Percentiles rank a stretch among this genome's conserved stretches.
Conservation (phyloP, 2,888 invertebrate species). For the Brenthis hecate region DNA sequence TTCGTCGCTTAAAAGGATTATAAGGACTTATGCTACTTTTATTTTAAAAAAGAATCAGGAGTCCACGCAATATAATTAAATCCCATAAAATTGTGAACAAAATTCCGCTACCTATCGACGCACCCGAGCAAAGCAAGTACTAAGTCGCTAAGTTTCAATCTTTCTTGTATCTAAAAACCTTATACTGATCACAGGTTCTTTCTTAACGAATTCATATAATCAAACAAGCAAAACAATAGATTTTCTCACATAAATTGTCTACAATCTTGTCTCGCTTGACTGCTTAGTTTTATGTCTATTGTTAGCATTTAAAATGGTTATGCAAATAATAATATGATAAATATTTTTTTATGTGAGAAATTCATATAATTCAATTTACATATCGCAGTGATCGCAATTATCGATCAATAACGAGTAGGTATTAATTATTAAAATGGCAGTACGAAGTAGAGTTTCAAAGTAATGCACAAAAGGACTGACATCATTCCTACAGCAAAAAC, state of each 20-base stretch:
- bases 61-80: background rate
- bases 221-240: conserved; percentile 14
- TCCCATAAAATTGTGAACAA: background rate
- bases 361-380: background rate
- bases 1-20: no score
- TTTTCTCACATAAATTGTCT: conserved; percentile 17
- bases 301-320: conserved; percentile 8
- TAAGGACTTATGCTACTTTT: no score
- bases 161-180: background rate
- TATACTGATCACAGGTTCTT: background rate
- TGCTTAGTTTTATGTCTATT: conserved; percentile 3
- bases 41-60: background rate
- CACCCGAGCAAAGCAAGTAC: no score
- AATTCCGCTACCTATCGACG: no score
- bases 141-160: background rate
- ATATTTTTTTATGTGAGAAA: background rate
- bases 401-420: background rate
- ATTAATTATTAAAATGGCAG: background rate
- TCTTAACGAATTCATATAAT: background rate
- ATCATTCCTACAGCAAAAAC: conserved; percentile 36
- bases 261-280: conserved; percentile 6
- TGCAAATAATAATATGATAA: conserved; percentile 7
- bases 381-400: background rate
- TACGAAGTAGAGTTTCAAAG: background rate
- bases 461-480: conserved; percentile 28